Conservation (phyloP, 2,888 invertebrate species). For the Cantharis rustica region DNA sequence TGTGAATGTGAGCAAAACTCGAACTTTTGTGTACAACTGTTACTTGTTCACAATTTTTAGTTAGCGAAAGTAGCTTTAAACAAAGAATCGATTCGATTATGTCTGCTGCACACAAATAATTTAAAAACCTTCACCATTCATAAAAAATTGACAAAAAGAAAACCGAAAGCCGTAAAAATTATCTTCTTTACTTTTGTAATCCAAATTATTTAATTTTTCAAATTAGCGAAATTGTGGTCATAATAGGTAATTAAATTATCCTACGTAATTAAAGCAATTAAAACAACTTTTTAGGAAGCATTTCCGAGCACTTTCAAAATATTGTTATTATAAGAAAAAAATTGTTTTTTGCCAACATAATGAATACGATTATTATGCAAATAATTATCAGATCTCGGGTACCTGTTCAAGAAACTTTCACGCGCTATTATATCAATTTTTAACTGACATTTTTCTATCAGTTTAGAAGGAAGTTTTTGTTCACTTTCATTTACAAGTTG, state of each 20-base stretch:
- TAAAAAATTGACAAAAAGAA: neutral
- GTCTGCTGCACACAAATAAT: neutral
- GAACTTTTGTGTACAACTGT: neutral
- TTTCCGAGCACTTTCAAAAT: neutral
- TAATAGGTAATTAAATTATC: neutral
- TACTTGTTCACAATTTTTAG: neutral
- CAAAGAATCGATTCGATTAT: neutral
- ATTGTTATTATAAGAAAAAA: neutral
- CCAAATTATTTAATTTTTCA: neutral
- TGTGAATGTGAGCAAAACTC: neutral
- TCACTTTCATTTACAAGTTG: neutral
- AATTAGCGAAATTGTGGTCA: neutral
- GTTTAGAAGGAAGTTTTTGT: neutral
- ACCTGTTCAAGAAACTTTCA: neutral
- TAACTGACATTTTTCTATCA: neutral
- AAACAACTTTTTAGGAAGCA: neutral
- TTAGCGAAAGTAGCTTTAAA: conserved; percentile 1
- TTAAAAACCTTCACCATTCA: neutral
- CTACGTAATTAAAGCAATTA: neutral
- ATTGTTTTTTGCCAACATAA: neutral
- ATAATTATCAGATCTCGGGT: neutral
- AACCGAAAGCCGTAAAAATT: neutral
- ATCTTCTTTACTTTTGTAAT: neutral
- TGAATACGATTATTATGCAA: neutral
- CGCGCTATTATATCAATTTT: neutral